Conservation (phyloP, 2,888 invertebrate genomes). For the Lithophane leautieri region DNA sequence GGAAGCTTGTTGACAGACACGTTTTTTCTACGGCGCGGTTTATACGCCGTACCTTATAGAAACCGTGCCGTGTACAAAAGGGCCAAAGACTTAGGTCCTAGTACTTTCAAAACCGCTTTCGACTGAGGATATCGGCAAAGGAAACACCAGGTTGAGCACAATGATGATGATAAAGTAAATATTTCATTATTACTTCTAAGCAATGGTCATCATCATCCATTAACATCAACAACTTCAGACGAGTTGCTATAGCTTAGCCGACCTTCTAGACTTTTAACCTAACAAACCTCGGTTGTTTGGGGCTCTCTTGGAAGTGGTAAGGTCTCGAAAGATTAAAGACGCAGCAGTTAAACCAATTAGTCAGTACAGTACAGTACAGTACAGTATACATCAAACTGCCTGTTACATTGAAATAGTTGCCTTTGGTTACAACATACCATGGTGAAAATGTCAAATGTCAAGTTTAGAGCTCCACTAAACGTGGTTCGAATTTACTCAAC, state of each 20-base stretch:
- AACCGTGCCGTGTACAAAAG: too few species aligned
- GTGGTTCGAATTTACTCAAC: conserved; percentile 10
- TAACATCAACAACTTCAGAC: background rate
- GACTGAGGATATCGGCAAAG: background rate
- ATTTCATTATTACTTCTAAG: background rate
- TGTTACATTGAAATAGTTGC: background rate
- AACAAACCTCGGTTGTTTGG: background rate
- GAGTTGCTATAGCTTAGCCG: background rate
- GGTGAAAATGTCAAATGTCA: conserved; percentile 45
- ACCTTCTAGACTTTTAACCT: conserved; percentile 12
- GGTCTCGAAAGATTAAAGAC: background rate
- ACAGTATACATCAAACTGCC: background rate
- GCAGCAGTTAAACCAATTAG: background rate
- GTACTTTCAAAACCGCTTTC: background rate
- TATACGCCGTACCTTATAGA: too few species aligned
- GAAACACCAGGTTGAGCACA: background rate
- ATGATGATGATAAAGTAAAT: background rate
- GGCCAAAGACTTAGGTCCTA: background rate
- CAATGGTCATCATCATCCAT: background rate
- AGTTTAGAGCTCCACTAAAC: background rate
- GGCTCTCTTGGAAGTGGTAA: background rate
- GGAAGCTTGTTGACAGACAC: too few species aligned
- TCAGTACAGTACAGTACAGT: too few species aligned
- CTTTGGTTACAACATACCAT: background rate
- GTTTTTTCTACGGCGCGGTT: too few species aligned